Evolutionary conservation across 2,888 invertebrate genomes (phyloP), one percentile per base, ranked within the genome.

Genomic region (Epistrophe grossulariae): DNA sequence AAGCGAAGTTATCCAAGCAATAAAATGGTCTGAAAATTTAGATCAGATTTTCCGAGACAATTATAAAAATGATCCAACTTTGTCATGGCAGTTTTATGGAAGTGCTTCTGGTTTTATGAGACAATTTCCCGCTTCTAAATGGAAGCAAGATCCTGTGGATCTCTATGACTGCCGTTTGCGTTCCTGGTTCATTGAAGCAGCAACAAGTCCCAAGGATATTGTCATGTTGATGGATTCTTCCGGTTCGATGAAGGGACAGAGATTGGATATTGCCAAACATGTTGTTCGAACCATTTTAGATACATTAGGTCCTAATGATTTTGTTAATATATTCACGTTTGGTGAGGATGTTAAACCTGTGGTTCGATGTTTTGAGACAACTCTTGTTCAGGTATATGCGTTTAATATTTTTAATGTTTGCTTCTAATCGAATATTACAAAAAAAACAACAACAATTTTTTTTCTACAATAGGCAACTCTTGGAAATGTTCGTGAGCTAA

Each of bases 11-110:
- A 95, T 98, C 84, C 96, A 97, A 93, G 98, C 98, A 45, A 98
- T 99, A 85, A 96, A 97, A 91, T 99, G 99, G 99, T 98, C 99
- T 4, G 97, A 98, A 91, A 96, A 97, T 89, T 94, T 99, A 89
- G 98, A 99, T 92, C 95, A 96, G 74, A 97, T 96, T 89, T 99
- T 99, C 93, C 95, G 95, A 89, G 95, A 96, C 91, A 99, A 99
- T 93, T 97, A 96, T 91, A 95, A 96, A 91, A 95, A 95, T 81
- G 97, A 98, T 93, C 97, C 97, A 17, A 96, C 97, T 5, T 94
- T 99, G 55, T 97, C 97, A 6, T 99, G 99, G 98, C 99, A 99
- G 94, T 99, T 98, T 93, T 99, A 99, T 93, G 99, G 99, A 88
- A 99, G 98, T 92, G 96, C 98, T 45, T 97, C 97, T 19, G 99